phyloP scores from a whole-genome alignment of 2,888 invertebrate genomes.

The Thelaira solivaga region DNA sequence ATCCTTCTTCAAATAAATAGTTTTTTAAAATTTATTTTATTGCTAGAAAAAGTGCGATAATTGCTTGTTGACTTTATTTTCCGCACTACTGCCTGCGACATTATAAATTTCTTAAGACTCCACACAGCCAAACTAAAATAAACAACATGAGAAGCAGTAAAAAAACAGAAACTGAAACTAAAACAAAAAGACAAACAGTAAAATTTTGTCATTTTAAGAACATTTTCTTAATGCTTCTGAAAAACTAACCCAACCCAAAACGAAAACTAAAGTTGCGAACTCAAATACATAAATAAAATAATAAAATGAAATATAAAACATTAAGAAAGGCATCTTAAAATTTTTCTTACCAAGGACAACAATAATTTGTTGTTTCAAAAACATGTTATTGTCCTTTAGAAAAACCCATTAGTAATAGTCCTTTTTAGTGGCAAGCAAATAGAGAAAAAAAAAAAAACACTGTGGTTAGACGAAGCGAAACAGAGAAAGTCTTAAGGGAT shows the following conservation, averaged over 20 bases:
- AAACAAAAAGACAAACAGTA: not conserved
- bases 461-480: not conserved
- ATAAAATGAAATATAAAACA: conserved; percentile 3
- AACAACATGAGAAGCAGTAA: conserved; percentile 1
- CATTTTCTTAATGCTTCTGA: not conserved
- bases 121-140: conserved; percentile 2
- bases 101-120: conserved; percentile 36
- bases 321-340: conserved; percentile 36
- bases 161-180: not conserved
- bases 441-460: not conserved
- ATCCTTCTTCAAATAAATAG: not conserved
- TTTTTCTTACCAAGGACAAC: conserved; percentile 20
- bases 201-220: not conserved
- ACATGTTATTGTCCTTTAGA: conserved; percentile 33
- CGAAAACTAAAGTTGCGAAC: not conserved
- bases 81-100: conserved; percentile 58
- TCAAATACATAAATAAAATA: not conserved
- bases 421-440: conserved; percentile 8
- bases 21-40: not conserved
- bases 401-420: conserved; percentile 37
- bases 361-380: conserved; percentile 32
- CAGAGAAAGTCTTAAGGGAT: conserved; percentile 39
- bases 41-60: conserved; percentile 62
- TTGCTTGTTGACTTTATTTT: conserved; percentile 66
- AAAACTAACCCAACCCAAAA: not conserved